Percentiles rank a stretch among this genome's conserved stretches.
Conservation (phyloP, 2,888 invertebrate species). For the Lordiphosa fenestrarum region DNA sequence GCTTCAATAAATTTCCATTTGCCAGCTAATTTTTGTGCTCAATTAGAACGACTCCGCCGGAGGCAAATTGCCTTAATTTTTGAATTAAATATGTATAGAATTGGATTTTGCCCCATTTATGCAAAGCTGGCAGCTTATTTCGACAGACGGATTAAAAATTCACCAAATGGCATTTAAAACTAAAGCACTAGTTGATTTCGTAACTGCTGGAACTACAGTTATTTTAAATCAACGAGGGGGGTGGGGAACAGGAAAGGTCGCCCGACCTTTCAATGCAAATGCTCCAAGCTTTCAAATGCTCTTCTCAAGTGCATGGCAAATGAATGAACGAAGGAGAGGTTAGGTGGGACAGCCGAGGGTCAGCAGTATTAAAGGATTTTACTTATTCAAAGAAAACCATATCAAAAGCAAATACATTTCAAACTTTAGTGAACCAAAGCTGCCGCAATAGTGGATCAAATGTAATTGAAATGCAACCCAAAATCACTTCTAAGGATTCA, state of each 20-base stretch:
- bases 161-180: constrained; percentile 2
- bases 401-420: constrained; percentile 18
- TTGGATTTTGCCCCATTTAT: constrained; percentile 19
- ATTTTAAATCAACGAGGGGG: constrained; percentile 7
- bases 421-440: constrained; percentile 5
- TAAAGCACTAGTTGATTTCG: constrained; percentile 19
- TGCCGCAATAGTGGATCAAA: constrained; percentile 28
- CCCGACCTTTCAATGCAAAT: constrained; percentile 20
- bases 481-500: background rate
- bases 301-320: constrained; percentile 21
- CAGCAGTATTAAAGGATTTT: constrained; percentile 6
- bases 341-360: background rate
- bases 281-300: constrained; percentile 10
- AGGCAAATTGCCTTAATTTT: constrained; percentile 20
- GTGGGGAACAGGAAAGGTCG: background rate
- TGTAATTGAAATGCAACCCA: constrained; percentile 33
- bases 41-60: constrained; percentile 19
- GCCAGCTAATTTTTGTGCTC: constrained; percentile 10
- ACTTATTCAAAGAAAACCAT: constrained; percentile 10
- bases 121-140: constrained; percentile 20
- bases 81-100: constrained; percentile 1
- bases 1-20: constrained; percentile 26
- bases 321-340: background rate
- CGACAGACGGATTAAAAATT: constrained; percentile 7
- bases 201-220: constrained; percentile 20